Evolutionary conservation across 2,113 vertebrate genomes (phyloP).

Genomic region (Vulpes vulpes): DNA sequence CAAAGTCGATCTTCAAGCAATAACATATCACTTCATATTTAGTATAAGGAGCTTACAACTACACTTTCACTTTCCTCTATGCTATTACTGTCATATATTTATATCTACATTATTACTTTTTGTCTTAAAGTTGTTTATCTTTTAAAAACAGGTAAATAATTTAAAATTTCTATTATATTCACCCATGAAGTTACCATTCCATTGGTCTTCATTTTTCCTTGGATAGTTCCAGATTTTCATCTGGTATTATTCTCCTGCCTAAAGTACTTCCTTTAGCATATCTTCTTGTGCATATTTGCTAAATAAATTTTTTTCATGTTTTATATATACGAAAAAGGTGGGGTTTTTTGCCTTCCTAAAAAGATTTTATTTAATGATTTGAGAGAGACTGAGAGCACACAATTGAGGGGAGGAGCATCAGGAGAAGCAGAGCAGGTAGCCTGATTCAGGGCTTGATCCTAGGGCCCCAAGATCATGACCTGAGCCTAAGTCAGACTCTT

Average conservation of each 20-base stretch:
- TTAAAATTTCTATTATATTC: not conserved
- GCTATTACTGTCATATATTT: not conserved
- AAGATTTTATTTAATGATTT: not conserved
- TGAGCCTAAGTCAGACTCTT: not conserved
- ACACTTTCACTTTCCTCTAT: not conserved
- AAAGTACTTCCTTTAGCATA: not conserved
- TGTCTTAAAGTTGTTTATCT: not conserved
- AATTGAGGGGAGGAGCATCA: not conserved
- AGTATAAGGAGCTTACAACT: not conserved
- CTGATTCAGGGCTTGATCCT: not conserved
- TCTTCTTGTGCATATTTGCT: not conserved
- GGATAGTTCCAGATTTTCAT: not conserved
- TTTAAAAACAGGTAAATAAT: not conserved
- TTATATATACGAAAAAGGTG: not conserved
- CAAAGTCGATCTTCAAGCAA: not conserved
- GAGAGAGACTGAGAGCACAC: not conserved
- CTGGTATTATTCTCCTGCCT: not conserved
- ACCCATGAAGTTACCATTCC: not conserved
- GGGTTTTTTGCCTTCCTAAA: not conserved
- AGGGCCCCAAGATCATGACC: not conserved
- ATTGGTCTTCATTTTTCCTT: not conserved
- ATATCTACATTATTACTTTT: not conserved
- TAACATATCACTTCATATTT: not conserved
- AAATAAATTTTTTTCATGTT: not conserved
- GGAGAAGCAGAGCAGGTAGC: not conserved